Evolutionary conservation across 2,113 vertebrate genomes (phyloP).

Genomic region (Urocolius indicus): DNA sequence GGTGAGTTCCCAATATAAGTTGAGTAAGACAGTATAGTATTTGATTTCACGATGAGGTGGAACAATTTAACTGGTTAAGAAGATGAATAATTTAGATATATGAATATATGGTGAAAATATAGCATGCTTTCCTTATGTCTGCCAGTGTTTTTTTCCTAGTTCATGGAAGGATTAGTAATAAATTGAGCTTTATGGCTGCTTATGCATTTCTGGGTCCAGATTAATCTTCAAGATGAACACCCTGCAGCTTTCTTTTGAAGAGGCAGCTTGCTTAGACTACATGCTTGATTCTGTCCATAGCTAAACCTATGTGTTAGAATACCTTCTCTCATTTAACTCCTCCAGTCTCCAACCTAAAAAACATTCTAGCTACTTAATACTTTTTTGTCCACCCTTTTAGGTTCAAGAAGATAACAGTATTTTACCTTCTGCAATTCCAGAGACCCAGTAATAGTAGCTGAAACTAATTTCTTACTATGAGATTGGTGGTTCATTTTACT

Average conservation of each 20-base stretch:
- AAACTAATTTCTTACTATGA: slow-evolving; percentile 27
- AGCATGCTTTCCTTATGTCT: background rate
- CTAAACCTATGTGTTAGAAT: slow-evolving; percentile 17
- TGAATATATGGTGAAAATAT: slow-evolving; percentile 1
- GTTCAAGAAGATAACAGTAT: background rate
- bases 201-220: slow-evolving; percentile 60
- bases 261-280: slow-evolving; percentile 32
- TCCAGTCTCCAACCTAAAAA: background rate
- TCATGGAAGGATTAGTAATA: slow-evolving; percentile 51
- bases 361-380: background rate
- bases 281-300: slow-evolving; percentile 30
- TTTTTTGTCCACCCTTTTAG: slow-evolving; percentile 13
- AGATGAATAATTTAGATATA: background rate
- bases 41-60: background rate
- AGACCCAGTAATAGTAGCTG: background rate
- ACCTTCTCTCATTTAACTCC: background rate
- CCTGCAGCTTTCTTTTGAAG: slow-evolving; percentile 58
- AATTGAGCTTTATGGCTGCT: slow-evolving; percentile 36
- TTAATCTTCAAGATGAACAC: slow-evolving; percentile 70
- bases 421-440: background rate
- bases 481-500: background rate
- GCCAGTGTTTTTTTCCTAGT: slow-evolving; percentile 10
- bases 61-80: background rate
- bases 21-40: background rate
- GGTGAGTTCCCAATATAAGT: slow-evolving; percentile 36